Percentiles rank a stretch among this genome's conserved stretches.
These are phyloP conservation scores for Muscicapa adusta DNA, from an alignment of 2,113 vertebrate genomes.

Conservation along the genomic window DNA sequence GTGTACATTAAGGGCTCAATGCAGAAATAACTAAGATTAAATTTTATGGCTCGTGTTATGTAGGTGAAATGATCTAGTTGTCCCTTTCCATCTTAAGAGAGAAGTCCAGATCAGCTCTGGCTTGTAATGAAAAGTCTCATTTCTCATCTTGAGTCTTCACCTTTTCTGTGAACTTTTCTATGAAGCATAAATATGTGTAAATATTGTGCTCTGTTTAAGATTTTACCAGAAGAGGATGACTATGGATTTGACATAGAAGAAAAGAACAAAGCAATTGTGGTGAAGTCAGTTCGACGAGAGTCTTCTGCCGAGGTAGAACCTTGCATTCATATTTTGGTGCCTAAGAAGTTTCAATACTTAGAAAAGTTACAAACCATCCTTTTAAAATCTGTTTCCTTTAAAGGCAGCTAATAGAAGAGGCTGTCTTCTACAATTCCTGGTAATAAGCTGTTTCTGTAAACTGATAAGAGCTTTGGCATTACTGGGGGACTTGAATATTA, in stretches of 20 bases:
- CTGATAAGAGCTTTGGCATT: neutral
- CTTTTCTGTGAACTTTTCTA: neutral
- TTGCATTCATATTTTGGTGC: neutral
- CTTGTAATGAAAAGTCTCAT: neutral
- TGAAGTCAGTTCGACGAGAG: constrained; percentile 89
- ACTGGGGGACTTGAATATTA: neutral
- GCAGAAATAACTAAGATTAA: neutral
- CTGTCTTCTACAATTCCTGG: neutral
- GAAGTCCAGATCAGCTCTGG: neutral
- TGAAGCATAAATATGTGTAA: neutral
- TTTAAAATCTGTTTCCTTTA: neutral
- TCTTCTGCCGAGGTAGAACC: constrained; percentile 90
- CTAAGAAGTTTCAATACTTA: neutral
- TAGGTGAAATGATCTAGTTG: neutral
- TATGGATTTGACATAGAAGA: constrained; percentile 98
- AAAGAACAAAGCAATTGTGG: constrained; percentile 91
- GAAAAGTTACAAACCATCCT: neutral
- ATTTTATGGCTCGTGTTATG: neutral
- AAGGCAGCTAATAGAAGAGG: neutral
- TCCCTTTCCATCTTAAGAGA: neutral
- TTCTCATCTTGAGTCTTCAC: neutral
- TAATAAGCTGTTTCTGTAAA: neutral
- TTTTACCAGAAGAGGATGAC: constrained; percentile 92
- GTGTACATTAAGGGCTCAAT: neutral
- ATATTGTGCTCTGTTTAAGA: constrained; percentile 67